These are phyloP conservation scores for Lasioglossum lativentre DNA, from an alignment of 2,888 invertebrate species.

Conservation along the genomic window DNA sequence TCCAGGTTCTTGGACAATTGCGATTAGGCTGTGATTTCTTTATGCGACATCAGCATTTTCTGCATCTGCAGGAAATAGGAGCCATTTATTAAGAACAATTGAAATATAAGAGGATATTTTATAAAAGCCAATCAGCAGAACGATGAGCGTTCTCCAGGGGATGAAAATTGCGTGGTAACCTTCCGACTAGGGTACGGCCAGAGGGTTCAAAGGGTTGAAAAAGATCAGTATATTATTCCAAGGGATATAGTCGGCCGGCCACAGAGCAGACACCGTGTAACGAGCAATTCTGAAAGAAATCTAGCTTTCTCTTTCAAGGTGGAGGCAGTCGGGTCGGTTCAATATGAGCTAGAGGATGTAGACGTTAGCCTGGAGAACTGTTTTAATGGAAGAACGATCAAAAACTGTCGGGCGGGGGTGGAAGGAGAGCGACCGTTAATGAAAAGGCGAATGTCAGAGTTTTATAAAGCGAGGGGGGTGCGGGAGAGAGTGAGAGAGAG, in stretches of 20 bases:
- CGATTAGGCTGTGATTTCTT: too few species aligned
- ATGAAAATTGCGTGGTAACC: background rate
- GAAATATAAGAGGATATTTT: too few species aligned
- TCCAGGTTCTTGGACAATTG: background rate
- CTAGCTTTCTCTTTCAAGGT: background rate
- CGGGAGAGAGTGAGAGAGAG: background rate
- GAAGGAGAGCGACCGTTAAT: conserved; percentile 31
- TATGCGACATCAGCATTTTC: background rate
- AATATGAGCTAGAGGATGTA: conserved; percentile 25
- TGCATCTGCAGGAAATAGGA: background rate
- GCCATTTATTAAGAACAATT: background rate
- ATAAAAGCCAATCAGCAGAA: background rate
- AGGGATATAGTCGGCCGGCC: background rate
- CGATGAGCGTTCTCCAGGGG: background rate
- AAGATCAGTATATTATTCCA: background rate
- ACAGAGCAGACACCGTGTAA: conserved; percentile 19
- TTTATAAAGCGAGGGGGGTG: conserved; percentile 30
- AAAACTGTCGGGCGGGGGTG: conserved; percentile 36
- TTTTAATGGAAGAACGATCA: conserved; percentile 67
- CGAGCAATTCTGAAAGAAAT: conserved; percentile 24
- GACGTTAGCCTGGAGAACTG: conserved; percentile 42
- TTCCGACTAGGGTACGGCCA: too few species aligned
- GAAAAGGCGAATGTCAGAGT: conserved; percentile 62
- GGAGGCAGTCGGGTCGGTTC: conserved; percentile 22
- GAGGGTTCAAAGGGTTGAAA: background rate